Conservation (phyloP, 1,140 invertebrate genomes). For the Rhopalosiphum maidis region DNA sequence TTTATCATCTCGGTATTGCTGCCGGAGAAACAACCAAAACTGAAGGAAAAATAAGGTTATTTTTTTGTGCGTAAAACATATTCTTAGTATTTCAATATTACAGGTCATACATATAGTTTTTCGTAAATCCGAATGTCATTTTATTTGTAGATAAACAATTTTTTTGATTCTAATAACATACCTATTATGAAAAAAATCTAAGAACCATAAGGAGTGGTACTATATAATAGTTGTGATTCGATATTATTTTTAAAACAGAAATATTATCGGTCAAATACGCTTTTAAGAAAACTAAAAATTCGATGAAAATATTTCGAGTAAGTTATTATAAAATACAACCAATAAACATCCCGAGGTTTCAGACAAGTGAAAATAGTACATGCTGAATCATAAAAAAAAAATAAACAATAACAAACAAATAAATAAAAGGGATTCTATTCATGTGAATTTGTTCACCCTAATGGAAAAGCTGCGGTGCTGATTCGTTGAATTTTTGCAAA, state of each 20-base stretch:
- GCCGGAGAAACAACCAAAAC: neutral
- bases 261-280: neutral
- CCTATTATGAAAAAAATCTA: neutral
- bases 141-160: neutral
- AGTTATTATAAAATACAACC: constrained; percentile 22
- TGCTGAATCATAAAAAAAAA: neutral
- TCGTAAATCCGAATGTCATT: neutral
- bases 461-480: neutral
- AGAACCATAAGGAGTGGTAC: neutral
- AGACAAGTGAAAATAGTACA: neutral
- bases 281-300: neutral
- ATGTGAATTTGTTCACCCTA: constrained; percentile 15
- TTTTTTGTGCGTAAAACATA: neutral
- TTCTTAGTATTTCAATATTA: neutral
- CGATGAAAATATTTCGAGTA: neutral
- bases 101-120: too few species aligned
- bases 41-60: neutral
- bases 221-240: neutral
- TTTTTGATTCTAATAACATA: neutral
- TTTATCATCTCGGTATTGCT: neutral
- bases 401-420: constrained; percentile 9
- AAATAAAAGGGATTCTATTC: constrained; percentile 26
- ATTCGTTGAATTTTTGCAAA: neutral
- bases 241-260: neutral
- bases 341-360: neutral